Conservation (phyloP, 2,113 vertebrate species). For the Micromys minutus region DNA sequence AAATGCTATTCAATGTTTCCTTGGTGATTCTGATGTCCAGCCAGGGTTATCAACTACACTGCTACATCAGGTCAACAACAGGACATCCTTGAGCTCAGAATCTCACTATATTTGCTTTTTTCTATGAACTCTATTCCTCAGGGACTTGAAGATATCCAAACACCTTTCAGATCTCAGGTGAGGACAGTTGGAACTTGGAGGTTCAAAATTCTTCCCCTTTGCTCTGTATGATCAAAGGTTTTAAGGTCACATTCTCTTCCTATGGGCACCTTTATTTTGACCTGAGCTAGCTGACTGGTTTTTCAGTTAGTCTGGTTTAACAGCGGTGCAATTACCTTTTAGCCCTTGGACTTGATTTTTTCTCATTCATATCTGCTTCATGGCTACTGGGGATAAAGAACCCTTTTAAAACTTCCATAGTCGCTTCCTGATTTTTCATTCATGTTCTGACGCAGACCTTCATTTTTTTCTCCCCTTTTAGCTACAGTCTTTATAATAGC, state of each 20-base stretch:
- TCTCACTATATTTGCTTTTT: neutral
- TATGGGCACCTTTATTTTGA: neutral
- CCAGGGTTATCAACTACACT: neutral
- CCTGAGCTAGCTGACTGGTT: neutral
- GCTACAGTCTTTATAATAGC: slow-evolving; percentile 59
- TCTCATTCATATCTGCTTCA: slow-evolving; percentile 43
- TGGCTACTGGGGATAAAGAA: slow-evolving; percentile 46
- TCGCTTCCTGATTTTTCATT: slow-evolving; percentile 63
- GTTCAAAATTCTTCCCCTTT: slow-evolving; percentile 12
- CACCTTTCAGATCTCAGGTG: slow-evolving; percentile 5
- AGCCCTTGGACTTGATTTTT: slow-evolving; percentile 37
- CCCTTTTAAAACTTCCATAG: slow-evolving; percentile 34
- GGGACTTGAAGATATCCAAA: neutral
- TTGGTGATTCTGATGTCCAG: neutral
- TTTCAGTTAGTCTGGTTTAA: slow-evolving; percentile 22
- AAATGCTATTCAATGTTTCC: neutral
- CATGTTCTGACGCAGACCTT: slow-evolving; percentile 50
- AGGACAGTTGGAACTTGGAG: neutral
- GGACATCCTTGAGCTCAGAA: neutral
- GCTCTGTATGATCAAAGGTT: neutral
- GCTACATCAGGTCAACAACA: neutral
- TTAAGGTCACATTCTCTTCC: neutral
- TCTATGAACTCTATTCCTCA: neutral
- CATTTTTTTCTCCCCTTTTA: slow-evolving; percentile 21
- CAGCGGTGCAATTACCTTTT: slow-evolving; percentile 11